Evolutionary conservation across 2,797 vertebrate genomes (phyloP).

Genomic region (Dendrocincla tyrannina): DNA sequence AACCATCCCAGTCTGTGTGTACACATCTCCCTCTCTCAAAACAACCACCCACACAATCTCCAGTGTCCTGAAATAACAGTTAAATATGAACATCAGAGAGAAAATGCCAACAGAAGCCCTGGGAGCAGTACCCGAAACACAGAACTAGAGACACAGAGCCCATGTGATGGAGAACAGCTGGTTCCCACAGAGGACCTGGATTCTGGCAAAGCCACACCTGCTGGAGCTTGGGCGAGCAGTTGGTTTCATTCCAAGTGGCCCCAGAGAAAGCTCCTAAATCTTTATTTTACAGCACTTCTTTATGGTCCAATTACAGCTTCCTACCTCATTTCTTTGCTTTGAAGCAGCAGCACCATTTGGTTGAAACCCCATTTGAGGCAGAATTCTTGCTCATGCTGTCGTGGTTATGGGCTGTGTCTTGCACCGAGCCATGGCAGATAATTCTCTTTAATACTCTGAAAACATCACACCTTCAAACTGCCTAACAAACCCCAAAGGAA

Average conservation of each 20-base stretch:
- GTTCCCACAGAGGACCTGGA: fast-evolving
- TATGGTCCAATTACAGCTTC: background rate
- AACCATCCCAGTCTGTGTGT: too few species aligned
- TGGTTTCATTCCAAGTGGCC: background rate
- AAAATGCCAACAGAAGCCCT: background rate
- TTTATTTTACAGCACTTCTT: background rate
- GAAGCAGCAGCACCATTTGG: background rate
- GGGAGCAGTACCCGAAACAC: background rate
- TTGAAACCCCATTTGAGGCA: background rate
- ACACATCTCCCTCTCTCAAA: background rate
- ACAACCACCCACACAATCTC: background rate
- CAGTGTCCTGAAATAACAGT: background rate
- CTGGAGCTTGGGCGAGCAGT: background rate
- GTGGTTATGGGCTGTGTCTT: background rate
- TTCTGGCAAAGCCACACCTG: background rate
- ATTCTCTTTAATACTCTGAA: background rate
- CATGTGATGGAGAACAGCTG: background rate
- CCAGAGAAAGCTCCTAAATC: background rate
- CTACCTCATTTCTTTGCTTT: background rate
- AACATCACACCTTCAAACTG: background rate
- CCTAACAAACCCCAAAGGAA: background rate
- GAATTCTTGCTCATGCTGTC: background rate
- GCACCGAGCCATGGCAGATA: background rate
- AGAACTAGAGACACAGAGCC: fast-evolving
- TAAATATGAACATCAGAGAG: background rate